Base-by-base conservation (phyloP, 2,113 vertebrate species). In the Sciurus niger region DNA sequence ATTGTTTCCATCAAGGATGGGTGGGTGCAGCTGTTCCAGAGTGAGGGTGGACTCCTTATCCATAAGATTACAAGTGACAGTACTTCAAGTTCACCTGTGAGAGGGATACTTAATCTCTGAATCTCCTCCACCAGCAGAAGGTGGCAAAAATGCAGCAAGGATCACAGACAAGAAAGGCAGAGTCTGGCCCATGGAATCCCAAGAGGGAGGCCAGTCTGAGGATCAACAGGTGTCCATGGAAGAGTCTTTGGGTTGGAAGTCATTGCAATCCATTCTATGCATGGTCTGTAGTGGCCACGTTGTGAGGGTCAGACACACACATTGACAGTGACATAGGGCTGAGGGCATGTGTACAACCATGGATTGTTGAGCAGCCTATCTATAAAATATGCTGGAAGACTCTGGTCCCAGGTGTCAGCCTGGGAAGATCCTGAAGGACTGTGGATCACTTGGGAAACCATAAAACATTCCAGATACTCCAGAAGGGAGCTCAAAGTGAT, bases 181-280 rank as follows among this genome's bases (percentile, higher is more conserved):
- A n/a, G 53, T 32, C 28, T 48, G 60, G 9, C 94, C 85, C 1
- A 95, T 93, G 79, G 90, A 67, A 43, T 8, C 10, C 24, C 9
- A 4, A 13, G 20, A 0, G n/a, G 0, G 5, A 9, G 4, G 11
- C 2, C 1, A 1, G 0, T 1, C 79, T 65, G 68, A 4, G 11
- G 6, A 13, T 37, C 70, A 37, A 20, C 70, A 72, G 17, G 68
- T 70, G 34, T n/a, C 68, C 68, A 37, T 1, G 14, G 32, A 32
- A 8, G 16, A 6, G 16, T 25, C 7, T 63, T 63, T 72, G 70
- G 8, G 37, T 17, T 72, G 70, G n/a, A 37, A 37, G 18, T 37
- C n/a, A 37, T n/a, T n/a, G 37, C 8, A 4, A 68, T 58, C 37
- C 55, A 40, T 63, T 28, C n/a, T 63, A 3, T 63, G 58, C 25